phyloP scores from a whole-genome alignment of 2,113 vertebrate species.

The Glaucidium brasilianum region DNA sequence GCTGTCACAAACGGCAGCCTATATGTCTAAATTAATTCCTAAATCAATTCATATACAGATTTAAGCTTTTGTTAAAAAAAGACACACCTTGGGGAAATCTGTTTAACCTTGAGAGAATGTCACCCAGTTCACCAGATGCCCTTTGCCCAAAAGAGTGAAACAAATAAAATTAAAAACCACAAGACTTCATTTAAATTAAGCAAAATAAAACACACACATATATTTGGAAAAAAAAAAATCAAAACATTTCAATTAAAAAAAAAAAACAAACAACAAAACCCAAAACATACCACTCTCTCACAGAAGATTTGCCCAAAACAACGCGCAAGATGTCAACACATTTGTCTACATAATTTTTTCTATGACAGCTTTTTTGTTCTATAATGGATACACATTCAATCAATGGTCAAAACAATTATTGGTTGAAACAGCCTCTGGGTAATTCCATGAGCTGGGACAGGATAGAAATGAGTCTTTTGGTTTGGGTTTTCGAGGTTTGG shows the following conservation, averaged over 20 bases:
- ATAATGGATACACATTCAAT: conserved; percentile 18
- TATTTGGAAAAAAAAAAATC: not conserved
- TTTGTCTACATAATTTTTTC: conserved; percentile 34
- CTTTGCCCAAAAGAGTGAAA: conserved; percentile 43
- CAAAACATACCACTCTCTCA: conserved; percentile 39
- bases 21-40: conserved; percentile 79
- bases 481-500: not conserved
- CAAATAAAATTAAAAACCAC: conserved; percentile 46
- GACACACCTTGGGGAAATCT: conserved; percentile 51
- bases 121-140: conserved; percentile 20
- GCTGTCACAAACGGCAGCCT: conserved; percentile 73
- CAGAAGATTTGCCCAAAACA: conserved; percentile 56
- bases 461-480: not conserved
- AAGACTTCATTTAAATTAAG: conserved; percentile 70
- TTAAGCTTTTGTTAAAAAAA: conserved; percentile 71
- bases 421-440: not conserved
- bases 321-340: conserved; percentile 26
- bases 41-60: conserved; percentile 75
- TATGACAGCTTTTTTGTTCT: conserved; percentile 29
- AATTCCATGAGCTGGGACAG: not conserved
- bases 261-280: not conserved
- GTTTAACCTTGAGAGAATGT: conserved; percentile 46
- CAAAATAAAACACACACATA: conserved; percentile 41
- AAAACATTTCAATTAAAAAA: conserved; percentile 52
- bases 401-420: not conserved